These are phyloP conservation scores for Coracopsis vasa DNA, from an alignment of 2,113 vertebrate species.

Conservation along the genomic window DNA sequence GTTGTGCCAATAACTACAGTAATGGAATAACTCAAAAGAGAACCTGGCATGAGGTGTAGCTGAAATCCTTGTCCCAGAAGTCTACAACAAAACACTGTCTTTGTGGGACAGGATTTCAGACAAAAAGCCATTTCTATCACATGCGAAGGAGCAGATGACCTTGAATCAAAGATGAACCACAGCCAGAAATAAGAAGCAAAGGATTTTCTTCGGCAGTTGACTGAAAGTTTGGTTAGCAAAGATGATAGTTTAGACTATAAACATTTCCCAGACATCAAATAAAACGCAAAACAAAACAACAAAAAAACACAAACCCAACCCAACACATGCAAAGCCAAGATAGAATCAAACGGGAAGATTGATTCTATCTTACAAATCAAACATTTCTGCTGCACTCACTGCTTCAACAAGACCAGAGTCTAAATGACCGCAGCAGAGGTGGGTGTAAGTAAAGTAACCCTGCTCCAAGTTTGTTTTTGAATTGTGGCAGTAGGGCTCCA, in stretches of 20 bases:
- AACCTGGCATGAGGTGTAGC: neutral
- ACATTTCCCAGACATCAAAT: constrained; percentile 23
- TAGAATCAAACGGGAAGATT: neutral
- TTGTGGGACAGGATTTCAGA: neutral
- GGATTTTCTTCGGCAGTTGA: neutral
- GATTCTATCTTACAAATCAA: neutral
- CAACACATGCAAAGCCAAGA: neutral
- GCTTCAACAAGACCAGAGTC: neutral
- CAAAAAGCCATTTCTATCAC: neutral
- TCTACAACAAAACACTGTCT: neutral
- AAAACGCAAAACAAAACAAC: neutral
- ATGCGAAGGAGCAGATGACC: neutral
- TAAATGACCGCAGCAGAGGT: neutral
- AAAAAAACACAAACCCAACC: neutral
- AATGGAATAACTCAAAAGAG: neutral
- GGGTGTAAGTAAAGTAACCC: neutral
- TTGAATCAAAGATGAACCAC: neutral
- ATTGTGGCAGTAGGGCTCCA: neutral
- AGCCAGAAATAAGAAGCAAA: neutral
- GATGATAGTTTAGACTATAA: neutral
- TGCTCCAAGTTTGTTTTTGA: neutral
- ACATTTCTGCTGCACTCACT: neutral
- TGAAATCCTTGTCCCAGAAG: neutral
- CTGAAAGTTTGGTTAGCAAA: constrained; percentile 7
- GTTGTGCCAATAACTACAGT: neutral